Percentiles rank a stretch among this genome's conserved stretches.
phyloP scores from a whole-genome alignment of 2,888 invertebrate genomes.

The Agrotis clavis region DNA sequence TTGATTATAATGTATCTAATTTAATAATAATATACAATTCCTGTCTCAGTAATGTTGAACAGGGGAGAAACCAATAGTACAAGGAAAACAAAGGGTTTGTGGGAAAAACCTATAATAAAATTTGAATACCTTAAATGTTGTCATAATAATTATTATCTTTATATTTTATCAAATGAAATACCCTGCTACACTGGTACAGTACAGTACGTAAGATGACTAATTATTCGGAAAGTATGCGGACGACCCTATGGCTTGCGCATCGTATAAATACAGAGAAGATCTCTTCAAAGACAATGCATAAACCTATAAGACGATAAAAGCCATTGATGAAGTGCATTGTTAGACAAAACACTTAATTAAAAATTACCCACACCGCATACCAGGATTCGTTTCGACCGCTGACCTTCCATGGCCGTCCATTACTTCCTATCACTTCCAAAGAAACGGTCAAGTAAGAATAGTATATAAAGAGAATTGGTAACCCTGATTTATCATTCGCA shows the following conservation, averaged over 20 bases:
- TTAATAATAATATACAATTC: no score
- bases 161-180: no score
- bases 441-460: conserved; percentile 79
- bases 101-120: no score
- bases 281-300: conserved; percentile 1
- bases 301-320: not conserved
- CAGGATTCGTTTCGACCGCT: conserved; percentile 58
- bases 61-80: no score
- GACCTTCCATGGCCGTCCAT: conserved; percentile 86
- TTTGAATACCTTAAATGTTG: no score
- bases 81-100: no score
- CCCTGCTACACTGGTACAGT: no score
- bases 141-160: no score
- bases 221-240: not conserved
- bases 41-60: no score
- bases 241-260: not conserved
- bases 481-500: conserved; percentile 86
- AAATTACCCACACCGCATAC: conserved; percentile 30
- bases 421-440: conserved; percentile 88
- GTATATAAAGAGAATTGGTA: conserved; percentile 82
- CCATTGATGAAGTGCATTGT: conserved; percentile 3
- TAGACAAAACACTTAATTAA: conserved; percentile 14
- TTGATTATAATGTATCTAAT: no score
- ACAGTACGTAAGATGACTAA: no score
- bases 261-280: not conserved